Evolutionary conservation across 1,140 invertebrate genomes (phyloP).

Genomic region (Caenorhabditis elegans): DNA sequence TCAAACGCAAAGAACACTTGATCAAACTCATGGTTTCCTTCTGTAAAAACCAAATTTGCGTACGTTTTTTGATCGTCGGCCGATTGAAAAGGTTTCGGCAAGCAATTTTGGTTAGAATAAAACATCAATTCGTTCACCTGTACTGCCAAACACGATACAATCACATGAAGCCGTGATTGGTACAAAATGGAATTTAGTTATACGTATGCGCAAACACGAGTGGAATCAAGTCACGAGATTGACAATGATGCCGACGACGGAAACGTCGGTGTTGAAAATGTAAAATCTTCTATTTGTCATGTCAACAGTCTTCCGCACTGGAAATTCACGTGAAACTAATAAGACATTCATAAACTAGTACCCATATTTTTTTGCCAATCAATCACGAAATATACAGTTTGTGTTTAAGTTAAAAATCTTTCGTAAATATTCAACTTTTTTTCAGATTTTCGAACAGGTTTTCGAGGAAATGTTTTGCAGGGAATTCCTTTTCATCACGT

Average conservation of each 20-base stretch:
- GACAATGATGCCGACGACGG: neutral
- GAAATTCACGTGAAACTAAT: neutral
- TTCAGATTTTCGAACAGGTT: no score
- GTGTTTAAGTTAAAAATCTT: no score
- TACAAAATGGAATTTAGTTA: neutral
- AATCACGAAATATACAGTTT: no score
- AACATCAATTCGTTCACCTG: neutral
- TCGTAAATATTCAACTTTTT: no score
- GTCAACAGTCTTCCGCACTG: neutral
- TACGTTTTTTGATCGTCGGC: slow-evolving; percentile 1
- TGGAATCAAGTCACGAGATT: slow-evolving; percentile 11
- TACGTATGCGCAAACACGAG: neutral
- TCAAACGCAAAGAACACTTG: slow-evolving; percentile 25
- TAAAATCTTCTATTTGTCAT: slow-evolving; percentile 16
- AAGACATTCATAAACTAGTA: no score
- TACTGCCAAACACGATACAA: neutral
- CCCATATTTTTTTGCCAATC: no score
- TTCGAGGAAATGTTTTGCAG: neutral
- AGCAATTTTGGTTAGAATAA: no score
- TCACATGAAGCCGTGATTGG: slow-evolving; percentile 8
- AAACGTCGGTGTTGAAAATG: neutral
- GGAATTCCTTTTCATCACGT: neutral
- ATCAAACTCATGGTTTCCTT: neutral
- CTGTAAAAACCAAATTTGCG: neutral
- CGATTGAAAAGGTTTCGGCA: no score